Percentiles rank a stretch among this genome's conserved stretches.
Conservation (phyloP, 2,797 vertebrate genomes). For the Melanotaenia nigrans region DNA sequence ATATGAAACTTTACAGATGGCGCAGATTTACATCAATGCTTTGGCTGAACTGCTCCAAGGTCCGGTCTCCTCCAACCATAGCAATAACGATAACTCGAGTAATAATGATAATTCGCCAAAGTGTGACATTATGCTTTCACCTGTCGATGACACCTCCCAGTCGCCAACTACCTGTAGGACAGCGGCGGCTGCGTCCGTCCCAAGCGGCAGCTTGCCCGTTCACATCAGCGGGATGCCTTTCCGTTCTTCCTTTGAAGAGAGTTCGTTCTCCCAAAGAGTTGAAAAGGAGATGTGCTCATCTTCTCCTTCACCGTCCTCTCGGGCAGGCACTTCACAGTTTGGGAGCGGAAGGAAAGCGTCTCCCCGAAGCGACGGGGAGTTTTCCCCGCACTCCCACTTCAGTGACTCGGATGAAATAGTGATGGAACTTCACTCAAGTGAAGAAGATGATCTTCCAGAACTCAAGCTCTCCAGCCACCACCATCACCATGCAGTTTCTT, state of each 20-base stretch:
- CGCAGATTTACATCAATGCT: slow-evolving; percentile 97
- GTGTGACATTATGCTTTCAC: slow-evolving; percentile 64
- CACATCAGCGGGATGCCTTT: slow-evolving; percentile 85
- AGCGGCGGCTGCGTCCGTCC: slow-evolving; percentile 44
- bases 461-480: slow-evolving; percentile 70
- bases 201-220: slow-evolving; percentile 73
- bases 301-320: slow-evolving; percentile 53
- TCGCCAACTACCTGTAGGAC: slow-evolving; percentile 64
- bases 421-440: slow-evolving; percentile 83
- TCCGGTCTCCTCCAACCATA: slow-evolving; percentile 42
- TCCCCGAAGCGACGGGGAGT: slow-evolving; percentile 95
- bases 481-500: slow-evolving; percentile 59
- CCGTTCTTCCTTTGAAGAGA: slow-evolving; percentile 81
- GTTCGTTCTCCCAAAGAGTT: slow-evolving; percentile 80
- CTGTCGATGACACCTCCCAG: slow-evolving; percentile 49
- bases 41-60: slow-evolving; percentile 91
- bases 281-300: slow-evolving; percentile 84
- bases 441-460: slow-evolving; percentile 84
- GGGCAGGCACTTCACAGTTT: slow-evolving; percentile 70
- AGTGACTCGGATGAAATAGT: slow-evolving; percentile 96
- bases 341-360: slow-evolving; percentile 85
- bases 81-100: slow-evolving; percentile 22
- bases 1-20: slow-evolving; percentile 97
- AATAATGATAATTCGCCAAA: slow-evolving; percentile 67
- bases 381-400: slow-evolving; percentile 95